Evolutionary conservation across 2,113 vertebrate species (phyloP).

Genomic region (Etheostoma spectabile): DNA sequence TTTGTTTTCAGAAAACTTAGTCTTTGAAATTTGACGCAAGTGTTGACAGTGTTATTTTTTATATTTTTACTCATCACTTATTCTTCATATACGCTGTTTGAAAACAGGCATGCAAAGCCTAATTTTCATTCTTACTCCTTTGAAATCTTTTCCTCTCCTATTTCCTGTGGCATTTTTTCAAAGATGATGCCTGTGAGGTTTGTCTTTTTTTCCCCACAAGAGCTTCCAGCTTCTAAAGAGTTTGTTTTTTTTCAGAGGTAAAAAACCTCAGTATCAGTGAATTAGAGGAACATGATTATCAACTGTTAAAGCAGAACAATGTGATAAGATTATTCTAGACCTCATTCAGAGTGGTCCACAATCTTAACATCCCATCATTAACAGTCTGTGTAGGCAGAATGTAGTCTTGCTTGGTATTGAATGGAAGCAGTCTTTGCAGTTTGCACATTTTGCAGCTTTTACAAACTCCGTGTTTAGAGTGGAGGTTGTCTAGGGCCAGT

Average conservation of each 20-base stretch:
- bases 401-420: slow-evolving; percentile 24
- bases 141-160: not conserved
- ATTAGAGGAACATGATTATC: not conserved
- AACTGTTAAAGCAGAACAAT: not conserved
- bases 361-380: slow-evolving; percentile 8
- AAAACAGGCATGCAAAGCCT: not conserved
- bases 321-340: not conserved
- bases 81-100: not conserved
- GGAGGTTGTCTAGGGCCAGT: slow-evolving; percentile 22
- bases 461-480: slow-evolving; percentile 36
- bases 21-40: no score
- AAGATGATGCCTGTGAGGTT: not conserved
- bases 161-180: not conserved
- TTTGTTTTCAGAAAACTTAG: not conserved
- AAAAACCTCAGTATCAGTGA: not conserved
- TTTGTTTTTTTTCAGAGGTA: not conserved
- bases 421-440: slow-evolving; percentile 17
- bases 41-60: not conserved
- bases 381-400: slow-evolving; percentile 4
- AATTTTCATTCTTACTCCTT: not conserved
- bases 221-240: not conserved
- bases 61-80: not conserved
- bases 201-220: slow-evolving; percentile 4
- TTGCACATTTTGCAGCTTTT: slow-evolving; percentile 50
- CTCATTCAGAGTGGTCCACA: not conserved